phyloP scores from a whole-genome alignment of 2,888 invertebrate genomes.

The Drosophila leonis region DNA sequence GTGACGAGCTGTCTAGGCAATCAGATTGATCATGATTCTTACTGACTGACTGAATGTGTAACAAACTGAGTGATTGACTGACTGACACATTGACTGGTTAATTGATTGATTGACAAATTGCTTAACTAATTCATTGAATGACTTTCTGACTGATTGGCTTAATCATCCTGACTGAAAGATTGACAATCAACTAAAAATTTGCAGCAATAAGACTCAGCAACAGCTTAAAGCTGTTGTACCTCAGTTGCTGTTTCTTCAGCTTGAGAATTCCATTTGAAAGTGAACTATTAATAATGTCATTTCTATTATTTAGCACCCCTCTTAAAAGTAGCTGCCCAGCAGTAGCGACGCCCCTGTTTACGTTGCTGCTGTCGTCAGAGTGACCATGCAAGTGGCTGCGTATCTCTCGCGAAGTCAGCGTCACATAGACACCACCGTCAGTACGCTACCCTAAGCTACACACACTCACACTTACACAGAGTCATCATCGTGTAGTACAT shows the following conservation, averaged over 20 bases:
- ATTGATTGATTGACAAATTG: not conserved
- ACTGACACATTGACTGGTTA: not conserved
- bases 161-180: not conserved
- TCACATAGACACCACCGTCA: conserved; percentile 28
- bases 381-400: conserved; percentile 33
- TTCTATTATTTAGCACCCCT: conserved; percentile 2
- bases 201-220: too few species aligned
- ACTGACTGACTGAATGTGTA: not conserved
- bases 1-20: not conserved
- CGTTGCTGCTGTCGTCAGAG: not conserved
- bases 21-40: not conserved
- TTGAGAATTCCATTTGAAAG: not conserved
- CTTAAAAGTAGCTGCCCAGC: accelerated
- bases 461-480: conserved; percentile 6
- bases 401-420: conserved; percentile 21
- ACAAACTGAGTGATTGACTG: not conserved
- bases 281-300: not conserved
- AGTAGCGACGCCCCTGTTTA: conserved; percentile 30
- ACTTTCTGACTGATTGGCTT: not conserved
- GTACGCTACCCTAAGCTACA: conserved; percentile 26
- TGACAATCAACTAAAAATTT: too few species aligned
- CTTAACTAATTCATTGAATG: not conserved
- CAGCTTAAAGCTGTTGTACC: not conserved
- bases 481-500: conserved; percentile 2
- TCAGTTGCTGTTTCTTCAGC: not conserved